Percentiles rank a stretch among this genome's conserved stretches.
Evolutionary conservation across 2,113 vertebrate genomes (phyloP).

Genomic region (Setophaga coronata): DNA sequence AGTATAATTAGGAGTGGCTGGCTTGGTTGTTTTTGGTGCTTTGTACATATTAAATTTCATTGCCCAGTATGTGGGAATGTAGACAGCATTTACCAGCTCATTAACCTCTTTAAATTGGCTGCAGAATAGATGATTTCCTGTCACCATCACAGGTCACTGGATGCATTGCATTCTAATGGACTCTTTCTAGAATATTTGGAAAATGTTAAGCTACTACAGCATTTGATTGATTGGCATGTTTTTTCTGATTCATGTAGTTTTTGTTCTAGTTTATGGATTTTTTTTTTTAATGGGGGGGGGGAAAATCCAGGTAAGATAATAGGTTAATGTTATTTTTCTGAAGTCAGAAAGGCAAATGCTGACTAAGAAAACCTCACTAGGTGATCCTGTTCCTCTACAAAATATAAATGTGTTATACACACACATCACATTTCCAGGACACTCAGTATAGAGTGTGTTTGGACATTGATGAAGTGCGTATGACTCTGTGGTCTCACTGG

Average conservation of each 20-base stretch:
- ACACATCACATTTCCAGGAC: background rate
- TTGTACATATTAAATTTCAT: slow-evolving; percentile 40
- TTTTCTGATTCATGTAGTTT: background rate
- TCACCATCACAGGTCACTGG: background rate
- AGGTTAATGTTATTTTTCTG: background rate
- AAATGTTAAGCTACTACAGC: background rate
- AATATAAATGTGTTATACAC: background rate
- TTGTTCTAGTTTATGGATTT: background rate
- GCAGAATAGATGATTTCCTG: slow-evolving; percentile 30
- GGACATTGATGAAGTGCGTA: background rate
- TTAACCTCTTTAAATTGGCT: slow-evolving; percentile 50
- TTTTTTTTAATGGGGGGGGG: accelerated
- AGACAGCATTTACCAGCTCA: slow-evolving; percentile 52
- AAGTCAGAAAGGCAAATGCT: background rate
- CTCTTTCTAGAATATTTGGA: background rate
- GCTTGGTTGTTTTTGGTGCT: background rate
- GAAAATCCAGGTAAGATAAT: background rate
- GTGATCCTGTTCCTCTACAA: background rate
- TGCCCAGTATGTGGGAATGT: slow-evolving; percentile 22
- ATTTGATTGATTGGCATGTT: background rate
- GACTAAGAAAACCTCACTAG: background rate
- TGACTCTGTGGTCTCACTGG: background rate
- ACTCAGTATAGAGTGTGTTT: background rate
- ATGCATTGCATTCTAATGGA: background rate
- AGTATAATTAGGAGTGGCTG: background rate